These are phyloP conservation scores for Heterotis niloticus DNA, from an alignment of 2,113 vertebrate genomes.

Conservation along the genomic window DNA sequence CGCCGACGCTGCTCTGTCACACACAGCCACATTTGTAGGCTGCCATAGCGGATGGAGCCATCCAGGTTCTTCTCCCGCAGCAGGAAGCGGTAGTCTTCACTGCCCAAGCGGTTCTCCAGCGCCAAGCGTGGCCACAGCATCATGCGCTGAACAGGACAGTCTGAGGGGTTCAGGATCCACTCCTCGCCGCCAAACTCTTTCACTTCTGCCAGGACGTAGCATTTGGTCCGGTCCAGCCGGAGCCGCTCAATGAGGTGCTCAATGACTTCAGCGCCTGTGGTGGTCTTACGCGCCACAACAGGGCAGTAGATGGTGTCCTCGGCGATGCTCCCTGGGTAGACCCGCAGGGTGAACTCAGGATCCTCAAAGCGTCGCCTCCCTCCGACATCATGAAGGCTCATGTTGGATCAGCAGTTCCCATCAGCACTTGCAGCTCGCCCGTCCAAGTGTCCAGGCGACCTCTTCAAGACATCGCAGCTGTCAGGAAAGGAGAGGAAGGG, in stretches of 20 bases:
- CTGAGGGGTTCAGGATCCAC: conserved; percentile 93
- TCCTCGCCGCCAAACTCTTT: conserved; percentile 97
- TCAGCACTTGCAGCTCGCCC: conserved; percentile 66
- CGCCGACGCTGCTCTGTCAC: conserved; percentile 85
- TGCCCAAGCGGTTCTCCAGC: conserved; percentile 82
- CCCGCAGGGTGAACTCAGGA: conserved; percentile 80
- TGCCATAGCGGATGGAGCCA: conserved; percentile 90
- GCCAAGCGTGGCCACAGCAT: conserved; percentile 91
- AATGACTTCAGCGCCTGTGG: conserved; percentile 89
- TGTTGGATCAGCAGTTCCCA: conserved; percentile 84
- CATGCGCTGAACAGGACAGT: conserved; percentile 93
- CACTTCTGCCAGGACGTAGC: conserved; percentile 89
- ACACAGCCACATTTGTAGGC: conserved; percentile 89
- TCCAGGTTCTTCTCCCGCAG: conserved; percentile 92
- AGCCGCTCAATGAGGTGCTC: conserved; percentile 79
- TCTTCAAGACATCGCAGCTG: conserved; percentile 75
- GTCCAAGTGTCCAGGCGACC: conserved; percentile 47
- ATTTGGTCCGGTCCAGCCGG: conserved; percentile 82
- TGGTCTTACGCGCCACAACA: conserved; percentile 78
- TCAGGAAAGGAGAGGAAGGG: conserved; percentile 32
- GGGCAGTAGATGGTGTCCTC: conserved; percentile 95
- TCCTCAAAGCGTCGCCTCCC: conserved; percentile 92
- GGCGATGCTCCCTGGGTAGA: conserved; percentile 85
- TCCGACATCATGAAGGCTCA: conserved; percentile 91
- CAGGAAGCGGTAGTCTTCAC: conserved; percentile 92